A percentile compares a stretch with the other conserved stretches of the same genome.
phyloP scores from a whole-genome alignment of 2,113 vertebrate genomes.

The Macquaria australasica region DNA sequence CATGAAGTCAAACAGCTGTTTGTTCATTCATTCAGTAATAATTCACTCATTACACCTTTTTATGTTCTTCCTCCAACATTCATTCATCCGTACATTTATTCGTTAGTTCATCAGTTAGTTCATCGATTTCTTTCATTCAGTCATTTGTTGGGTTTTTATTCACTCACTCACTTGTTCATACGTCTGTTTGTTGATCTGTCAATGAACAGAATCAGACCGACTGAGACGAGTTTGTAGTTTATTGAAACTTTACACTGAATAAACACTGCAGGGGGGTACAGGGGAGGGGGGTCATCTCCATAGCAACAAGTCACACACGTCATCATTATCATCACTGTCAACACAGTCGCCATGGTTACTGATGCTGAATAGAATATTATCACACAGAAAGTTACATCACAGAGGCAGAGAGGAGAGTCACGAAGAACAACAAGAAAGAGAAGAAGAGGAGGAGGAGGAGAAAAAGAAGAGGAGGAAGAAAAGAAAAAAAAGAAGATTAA shows the following conservation, averaged over 20 bases:
- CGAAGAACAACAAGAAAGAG: constrained; percentile 4
- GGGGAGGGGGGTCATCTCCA: constrained; percentile 49
- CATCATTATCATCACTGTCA: constrained; percentile 64
- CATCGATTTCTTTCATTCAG: too few relatives aligned
- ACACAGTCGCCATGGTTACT: constrained; percentile 70
- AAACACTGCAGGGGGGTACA: constrained; percentile 52
- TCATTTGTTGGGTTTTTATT: background rate
- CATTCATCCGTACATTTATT: too few relatives aligned
- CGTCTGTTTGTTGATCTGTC: background rate
- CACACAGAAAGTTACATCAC: constrained; percentile 73
- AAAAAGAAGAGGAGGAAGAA: background rate
- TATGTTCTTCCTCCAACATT: too few relatives aligned
- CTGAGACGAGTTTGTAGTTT: constrained; percentile 60
- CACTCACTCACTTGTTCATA: background rate
- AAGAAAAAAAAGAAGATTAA: background rate
- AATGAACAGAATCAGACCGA: background rate
- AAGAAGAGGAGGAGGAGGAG: background rate
- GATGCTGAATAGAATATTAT: constrained; percentile 61
- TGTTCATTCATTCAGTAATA: too few relatives aligned
- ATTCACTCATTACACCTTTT: too few relatives aligned
- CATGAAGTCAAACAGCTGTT: too few relatives aligned
- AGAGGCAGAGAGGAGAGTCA: constrained; percentile 44
- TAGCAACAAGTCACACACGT: constrained; percentile 70
- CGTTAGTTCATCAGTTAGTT: too few relatives aligned
- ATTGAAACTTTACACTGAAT: constrained; percentile 77